Percentiles rank a stretch among this genome's conserved stretches.
phyloP scores from a whole-genome alignment of 92 coral and sea anemone genomes.

The Umimayanthus kanabou region DNA sequence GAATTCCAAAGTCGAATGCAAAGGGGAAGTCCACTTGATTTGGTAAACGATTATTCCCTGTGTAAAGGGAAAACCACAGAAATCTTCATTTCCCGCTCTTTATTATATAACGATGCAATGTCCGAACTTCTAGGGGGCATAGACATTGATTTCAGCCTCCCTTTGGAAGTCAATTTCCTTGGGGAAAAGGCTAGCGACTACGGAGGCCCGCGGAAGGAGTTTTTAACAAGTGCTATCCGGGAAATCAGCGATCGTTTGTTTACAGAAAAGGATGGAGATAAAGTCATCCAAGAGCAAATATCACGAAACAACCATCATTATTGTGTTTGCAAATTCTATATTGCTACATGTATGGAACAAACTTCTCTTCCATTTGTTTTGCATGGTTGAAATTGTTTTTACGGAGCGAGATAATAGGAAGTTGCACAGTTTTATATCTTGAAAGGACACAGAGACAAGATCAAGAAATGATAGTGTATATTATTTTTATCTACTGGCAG shows the following conservation, averaged over 20 bases:
- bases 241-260: slow-evolving; percentile 43
- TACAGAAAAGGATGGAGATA: slow-evolving; percentile 17
- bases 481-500: slow-evolving; percentile 17
- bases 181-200: slow-evolving; percentile 54
- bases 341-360: neutral
- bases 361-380: too few species aligned
- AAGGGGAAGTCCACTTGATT: slow-evolving; percentile 55
- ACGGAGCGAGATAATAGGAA: neutral
- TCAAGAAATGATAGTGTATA: too few species aligned
- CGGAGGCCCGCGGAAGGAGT: slow-evolving; percentile 65
- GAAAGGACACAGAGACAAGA: too few species aligned
- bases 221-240: slow-evolving; percentile 45
- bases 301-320: slow-evolving; percentile 32
- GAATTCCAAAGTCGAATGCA: slow-evolving; percentile 37
- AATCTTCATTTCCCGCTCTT: slow-evolving; percentile 45
- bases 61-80: slow-evolving; percentile 51
- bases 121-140: slow-evolving; percentile 27
- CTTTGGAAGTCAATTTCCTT: slow-evolving; percentile 50
- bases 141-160: slow-evolving; percentile 46
- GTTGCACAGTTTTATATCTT: neutral
- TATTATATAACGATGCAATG: slow-evolving; percentile 51
- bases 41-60: slow-evolving; percentile 20
- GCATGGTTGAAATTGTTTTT: too few species aligned
- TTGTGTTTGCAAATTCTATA: neutral
- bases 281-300: slow-evolving; percentile 13